These are phyloP conservation scores for Ondatra zibethicus DNA, from an alignment of 2,113 vertebrate species.

Conservation along the genomic window DNA sequence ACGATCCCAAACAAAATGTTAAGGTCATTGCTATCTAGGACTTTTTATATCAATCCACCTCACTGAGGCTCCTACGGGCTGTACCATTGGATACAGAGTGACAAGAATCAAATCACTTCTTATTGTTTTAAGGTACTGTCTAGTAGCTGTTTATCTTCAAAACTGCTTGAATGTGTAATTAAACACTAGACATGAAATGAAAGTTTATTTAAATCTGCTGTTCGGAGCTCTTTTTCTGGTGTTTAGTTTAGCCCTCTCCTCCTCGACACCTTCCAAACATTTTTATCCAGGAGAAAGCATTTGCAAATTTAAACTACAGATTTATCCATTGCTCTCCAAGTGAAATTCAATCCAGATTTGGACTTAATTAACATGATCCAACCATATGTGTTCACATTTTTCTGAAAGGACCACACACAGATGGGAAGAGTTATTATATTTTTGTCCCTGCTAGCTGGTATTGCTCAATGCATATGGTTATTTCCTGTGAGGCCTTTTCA, in stretches of 20 bases:
- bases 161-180: background rate
- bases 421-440: slow-evolving; percentile 71
- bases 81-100: background rate
- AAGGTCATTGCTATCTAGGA: background rate
- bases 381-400: slow-evolving; percentile 71
- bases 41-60: background rate
- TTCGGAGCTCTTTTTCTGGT: slow-evolving; percentile 9
- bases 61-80: background rate
- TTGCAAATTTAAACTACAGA: slow-evolving; percentile 65
- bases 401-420: slow-evolving; percentile 68
- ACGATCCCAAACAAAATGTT: slow-evolving; percentile 11
- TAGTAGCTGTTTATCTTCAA: background rate
- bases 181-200: slow-evolving; percentile 31
- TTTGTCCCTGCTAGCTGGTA: slow-evolving; percentile 61
- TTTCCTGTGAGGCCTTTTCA: slow-evolving; percentile 65
- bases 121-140: slow-evolving; percentile 12
- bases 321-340: slow-evolving; percentile 57
- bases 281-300: slow-evolving; percentile 61
- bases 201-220: slow-evolving; percentile 43
- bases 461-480: slow-evolving; percentile 63
- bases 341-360: slow-evolving; percentile 70
- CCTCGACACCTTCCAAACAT: slow-evolving; percentile 57
- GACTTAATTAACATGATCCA: slow-evolving; percentile 74
- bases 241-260: slow-evolving; percentile 14
- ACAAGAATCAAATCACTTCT: background rate